A percentile compares a stretch with the other conserved stretches of the same genome.
Conservation (phyloP, 2,888 invertebrate genomes). For the Campopleginae sp. region DNA sequence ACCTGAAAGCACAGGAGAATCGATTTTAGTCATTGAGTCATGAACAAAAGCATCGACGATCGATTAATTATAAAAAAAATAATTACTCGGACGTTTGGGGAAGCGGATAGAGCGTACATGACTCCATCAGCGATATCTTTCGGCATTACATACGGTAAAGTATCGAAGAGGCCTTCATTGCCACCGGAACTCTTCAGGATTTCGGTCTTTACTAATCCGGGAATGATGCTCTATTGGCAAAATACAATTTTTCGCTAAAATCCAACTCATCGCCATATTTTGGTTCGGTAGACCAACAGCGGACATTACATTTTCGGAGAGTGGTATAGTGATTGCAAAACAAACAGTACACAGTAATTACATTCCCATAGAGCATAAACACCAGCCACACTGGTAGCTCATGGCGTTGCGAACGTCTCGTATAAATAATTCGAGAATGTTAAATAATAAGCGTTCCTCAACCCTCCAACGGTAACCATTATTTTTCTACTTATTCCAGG, state of each 20-base stretch:
- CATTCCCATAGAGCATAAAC: too few relatives aligned
- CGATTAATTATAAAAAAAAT: background rate
- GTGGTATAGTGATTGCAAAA: too few relatives aligned
- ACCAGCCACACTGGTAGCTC: too few relatives aligned
- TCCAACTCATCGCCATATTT: background rate
- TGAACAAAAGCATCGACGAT: background rate
- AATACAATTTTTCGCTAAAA: background rate
- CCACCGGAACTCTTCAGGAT: constrained; percentile 77
- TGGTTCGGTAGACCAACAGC: too few relatives aligned
- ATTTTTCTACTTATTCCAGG: too few relatives aligned
- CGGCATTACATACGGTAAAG: constrained; percentile 75
- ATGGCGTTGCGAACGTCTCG: too few relatives aligned
- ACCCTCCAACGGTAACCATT: too few relatives aligned
- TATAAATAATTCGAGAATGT: too few relatives aligned
- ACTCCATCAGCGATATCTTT: constrained; percentile 83
- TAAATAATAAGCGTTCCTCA: too few relatives aligned
- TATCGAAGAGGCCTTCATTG: constrained; percentile 64
- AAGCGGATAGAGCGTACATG: constrained; percentile 80
- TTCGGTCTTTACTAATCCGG: constrained; percentile 87
- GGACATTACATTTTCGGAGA: too few relatives aligned
- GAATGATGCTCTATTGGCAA: constrained; percentile 85
- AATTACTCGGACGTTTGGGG: constrained; percentile 69
- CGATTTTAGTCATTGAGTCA: background rate
- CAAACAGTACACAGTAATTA: too few relatives aligned
- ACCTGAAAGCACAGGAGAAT: constrained; percentile 35